Evolutionary conservation across 2,113 vertebrate species (phyloP).

Genomic region (Stomatorhinus ivindoensis): DNA sequence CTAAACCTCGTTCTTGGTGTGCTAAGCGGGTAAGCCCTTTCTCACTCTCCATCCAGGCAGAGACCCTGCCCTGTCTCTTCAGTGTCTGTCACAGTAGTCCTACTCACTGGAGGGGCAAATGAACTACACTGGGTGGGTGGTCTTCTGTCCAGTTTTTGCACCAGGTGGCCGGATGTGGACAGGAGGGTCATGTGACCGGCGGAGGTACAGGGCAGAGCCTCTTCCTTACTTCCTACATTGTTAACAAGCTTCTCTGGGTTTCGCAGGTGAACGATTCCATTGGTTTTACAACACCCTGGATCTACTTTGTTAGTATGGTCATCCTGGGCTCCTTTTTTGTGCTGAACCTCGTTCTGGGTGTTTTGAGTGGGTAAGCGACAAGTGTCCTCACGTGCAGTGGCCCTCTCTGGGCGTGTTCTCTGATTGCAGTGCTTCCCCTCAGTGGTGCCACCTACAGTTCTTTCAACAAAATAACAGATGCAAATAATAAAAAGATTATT

Average conservation of each 20-base stretch:
- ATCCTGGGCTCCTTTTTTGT: constrained; percentile 93
- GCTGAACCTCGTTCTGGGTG: constrained; percentile 86
- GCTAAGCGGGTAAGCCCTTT: constrained; percentile 87
- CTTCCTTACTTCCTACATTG: not conserved
- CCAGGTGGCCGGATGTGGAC: not conserved
- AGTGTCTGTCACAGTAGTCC: constrained; percentile 44
- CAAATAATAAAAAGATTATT: not conserved
- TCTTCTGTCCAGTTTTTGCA: not conserved
- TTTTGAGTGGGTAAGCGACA: constrained; percentile 93
- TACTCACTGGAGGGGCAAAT: not conserved
- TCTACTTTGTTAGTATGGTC: constrained; percentile 99
- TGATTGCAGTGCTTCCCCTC: not conserved
- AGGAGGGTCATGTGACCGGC: not conserved
- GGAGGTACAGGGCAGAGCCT: not conserved
- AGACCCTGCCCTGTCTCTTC: constrained; percentile 47
- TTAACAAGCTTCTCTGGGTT: constrained; percentile 5
- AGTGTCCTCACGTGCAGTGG: not conserved
- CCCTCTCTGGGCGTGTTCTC: constrained; percentile 5
- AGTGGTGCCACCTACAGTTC: not conserved
- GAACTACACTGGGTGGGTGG: not conserved
- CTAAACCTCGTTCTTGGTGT: constrained; percentile 99
- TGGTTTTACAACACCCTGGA: constrained; percentile 92
- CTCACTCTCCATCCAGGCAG: constrained; percentile 60
- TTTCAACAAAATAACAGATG: not conserved
- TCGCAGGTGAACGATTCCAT: constrained; percentile 89